phyloP scores from a whole-genome alignment of 2,888 invertebrate species.

The Morinoia aosen region DNA sequence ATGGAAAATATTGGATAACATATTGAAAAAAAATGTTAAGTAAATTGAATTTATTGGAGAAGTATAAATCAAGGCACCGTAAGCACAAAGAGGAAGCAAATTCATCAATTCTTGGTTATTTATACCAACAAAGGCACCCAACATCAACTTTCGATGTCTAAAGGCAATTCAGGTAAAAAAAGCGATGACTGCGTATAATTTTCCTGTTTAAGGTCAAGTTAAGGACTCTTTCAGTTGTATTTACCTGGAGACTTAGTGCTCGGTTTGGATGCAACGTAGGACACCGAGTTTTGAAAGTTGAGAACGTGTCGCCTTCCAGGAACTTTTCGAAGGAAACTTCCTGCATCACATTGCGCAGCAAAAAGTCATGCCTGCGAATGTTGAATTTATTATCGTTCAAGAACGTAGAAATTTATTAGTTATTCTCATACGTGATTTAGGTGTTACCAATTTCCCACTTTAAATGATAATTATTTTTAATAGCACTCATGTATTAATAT shows the following conservation, averaged over 20 bases:
- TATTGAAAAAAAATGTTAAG: not conserved
- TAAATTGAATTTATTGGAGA: not conserved
- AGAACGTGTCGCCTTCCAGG: not conserved
- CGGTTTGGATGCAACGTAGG: not conserved
- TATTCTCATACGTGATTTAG: not conserved
- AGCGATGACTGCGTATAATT: too few species aligned
- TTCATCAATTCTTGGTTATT: too few species aligned
- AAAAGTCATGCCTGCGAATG: not conserved
- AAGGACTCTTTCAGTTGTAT: not conserved
- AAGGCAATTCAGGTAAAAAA: too few species aligned
- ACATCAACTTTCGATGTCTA: too few species aligned
- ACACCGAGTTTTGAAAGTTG: not conserved
- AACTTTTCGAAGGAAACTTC: not conserved
- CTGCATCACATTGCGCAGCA: not conserved
- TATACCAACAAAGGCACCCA: too few species aligned
- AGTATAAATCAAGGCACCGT: not conserved
- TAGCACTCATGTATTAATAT: too few species aligned
- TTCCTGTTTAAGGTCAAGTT: too few species aligned
- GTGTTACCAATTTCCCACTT: too few species aligned
- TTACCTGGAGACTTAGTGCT: not conserved
- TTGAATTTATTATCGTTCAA: not conserved
- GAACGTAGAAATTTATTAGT: not conserved
- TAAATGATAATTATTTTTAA: too few species aligned
- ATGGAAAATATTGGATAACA: not conserved
- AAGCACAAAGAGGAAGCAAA: not conserved